These are phyloP conservation scores for Alca torda DNA, from an alignment of 2,797 vertebrate species.

Conservation along the genomic window DNA sequence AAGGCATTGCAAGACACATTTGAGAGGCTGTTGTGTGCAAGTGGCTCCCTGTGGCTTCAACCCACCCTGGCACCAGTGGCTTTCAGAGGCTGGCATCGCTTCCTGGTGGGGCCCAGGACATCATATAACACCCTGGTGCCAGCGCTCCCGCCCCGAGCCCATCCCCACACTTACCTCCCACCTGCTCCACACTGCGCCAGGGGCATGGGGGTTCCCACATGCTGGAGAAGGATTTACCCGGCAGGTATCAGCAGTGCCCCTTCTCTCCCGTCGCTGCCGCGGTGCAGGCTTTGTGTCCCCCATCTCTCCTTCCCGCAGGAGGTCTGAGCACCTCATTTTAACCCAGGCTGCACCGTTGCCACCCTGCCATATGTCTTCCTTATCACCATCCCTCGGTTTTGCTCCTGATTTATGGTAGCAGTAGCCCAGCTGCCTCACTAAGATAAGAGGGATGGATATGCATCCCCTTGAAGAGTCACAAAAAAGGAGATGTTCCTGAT, in stretches of 20 bases:
- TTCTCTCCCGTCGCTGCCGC: not conserved
- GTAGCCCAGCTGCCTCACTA: conserved; percentile 30
- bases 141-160: not conserved
- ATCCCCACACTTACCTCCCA: conserved; percentile 60
- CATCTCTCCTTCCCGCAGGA: not conserved
- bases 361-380: not conserved
- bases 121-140: fast-evolving
- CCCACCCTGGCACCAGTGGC: not conserved
- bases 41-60: not conserved
- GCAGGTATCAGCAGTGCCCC: not conserved
- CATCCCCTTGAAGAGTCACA: not conserved
- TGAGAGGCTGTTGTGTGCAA: not conserved
- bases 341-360: not conserved
- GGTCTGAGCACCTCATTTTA: not conserved
- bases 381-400: not conserved
- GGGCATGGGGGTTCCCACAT: fast-evolving
- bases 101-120: fast-evolving
- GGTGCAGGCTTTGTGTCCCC: not conserved
- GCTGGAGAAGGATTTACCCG: not conserved
- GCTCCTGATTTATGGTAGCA: conserved; percentile 52
- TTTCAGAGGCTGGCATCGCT: not conserved
- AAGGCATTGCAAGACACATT: not conserved
- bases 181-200: not conserved
- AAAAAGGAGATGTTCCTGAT: not conserved
- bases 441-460: conserved; percentile 45